These are phyloP conservation scores for Nebria brevicollis DNA, from an alignment of 2,888 invertebrate genomes.

Conservation along the genomic window DNA sequence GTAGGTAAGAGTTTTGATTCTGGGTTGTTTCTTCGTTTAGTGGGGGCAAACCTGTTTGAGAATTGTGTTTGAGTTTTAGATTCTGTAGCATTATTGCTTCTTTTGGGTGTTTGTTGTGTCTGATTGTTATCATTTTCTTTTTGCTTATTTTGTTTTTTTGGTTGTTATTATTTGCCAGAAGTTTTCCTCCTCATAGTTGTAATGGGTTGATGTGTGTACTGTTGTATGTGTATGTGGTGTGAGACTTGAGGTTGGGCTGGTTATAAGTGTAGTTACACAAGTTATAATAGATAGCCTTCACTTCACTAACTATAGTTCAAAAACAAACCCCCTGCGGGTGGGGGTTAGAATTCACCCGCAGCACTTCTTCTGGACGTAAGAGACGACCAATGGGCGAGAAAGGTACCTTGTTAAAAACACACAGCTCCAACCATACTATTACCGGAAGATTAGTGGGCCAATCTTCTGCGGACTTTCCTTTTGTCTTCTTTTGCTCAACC, in stretches of 20 bases:
- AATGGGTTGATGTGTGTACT: neutral
- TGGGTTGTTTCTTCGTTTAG: neutral
- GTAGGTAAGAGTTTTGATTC: neutral
- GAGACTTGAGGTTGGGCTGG: neutral
- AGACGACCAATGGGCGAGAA: too few relatives aligned
- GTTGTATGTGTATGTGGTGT: neutral
- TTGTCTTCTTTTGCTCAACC: too few relatives aligned
- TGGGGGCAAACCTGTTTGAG: neutral
- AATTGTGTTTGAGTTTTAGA: neutral
- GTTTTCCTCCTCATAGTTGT: neutral
- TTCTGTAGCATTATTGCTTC: neutral
- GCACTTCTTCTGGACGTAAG: too few relatives aligned
- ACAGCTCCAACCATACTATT: too few relatives aligned
- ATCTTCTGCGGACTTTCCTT: too few relatives aligned
- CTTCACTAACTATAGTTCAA: too few relatives aligned
- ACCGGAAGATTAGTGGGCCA: too few relatives aligned
- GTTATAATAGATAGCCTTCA: too few relatives aligned
- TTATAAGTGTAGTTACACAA: neutral
- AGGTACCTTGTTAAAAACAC: too few relatives aligned
- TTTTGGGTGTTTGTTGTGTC: constrained; percentile 12
- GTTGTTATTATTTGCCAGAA: neutral
- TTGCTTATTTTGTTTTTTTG: neutral
- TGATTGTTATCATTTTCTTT: neutral
- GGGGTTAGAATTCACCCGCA: too few relatives aligned
- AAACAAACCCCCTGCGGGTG: too few relatives aligned